Evolutionary conservation across 2,113 vertebrate genomes (phyloP).

Genomic region (Circaetus cinerascens): DNA sequence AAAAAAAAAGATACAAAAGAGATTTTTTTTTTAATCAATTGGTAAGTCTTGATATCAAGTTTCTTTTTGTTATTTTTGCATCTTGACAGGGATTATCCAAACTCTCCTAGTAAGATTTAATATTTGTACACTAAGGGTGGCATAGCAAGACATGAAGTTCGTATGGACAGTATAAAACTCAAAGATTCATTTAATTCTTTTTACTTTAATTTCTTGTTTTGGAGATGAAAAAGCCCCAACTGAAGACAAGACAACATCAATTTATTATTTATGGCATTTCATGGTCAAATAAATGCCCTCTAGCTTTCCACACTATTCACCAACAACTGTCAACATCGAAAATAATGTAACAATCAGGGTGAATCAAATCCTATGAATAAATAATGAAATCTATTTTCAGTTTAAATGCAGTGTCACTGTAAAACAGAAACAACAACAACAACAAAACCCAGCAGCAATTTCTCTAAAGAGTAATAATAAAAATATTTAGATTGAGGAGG

Average conservation of each 20-base stretch:
- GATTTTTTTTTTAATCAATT: background rate
- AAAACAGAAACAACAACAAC: background rate
- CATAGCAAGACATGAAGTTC: background rate
- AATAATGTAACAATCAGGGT: constrained; percentile 44
- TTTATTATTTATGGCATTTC: constrained; percentile 48
- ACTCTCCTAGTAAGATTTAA: background rate
- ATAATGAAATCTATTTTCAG: constrained; percentile 46
- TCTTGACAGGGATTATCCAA: background rate
- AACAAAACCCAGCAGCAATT: background rate
- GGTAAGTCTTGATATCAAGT: background rate
- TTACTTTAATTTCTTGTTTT: background rate
- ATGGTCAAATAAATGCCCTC: constrained; percentile 39
- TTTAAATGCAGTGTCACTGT: constrained; percentile 16
- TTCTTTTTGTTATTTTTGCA: background rate
- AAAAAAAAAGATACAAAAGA: background rate
- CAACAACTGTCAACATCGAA: constrained; percentile 31
- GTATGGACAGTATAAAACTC: background rate
- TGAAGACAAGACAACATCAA: background rate
- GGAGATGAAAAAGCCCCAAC: background rate
- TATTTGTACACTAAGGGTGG: background rate
- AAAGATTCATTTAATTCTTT: background rate
- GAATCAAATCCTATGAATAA: constrained; percentile 59
- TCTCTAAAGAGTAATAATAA: constrained; percentile 22
- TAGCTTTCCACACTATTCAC: background rate
- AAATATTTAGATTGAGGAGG: background rate